Evolutionary conservation across 2,797 vertebrate species (phyloP).

Genomic region (Cephalopachus bancanus): DNA sequence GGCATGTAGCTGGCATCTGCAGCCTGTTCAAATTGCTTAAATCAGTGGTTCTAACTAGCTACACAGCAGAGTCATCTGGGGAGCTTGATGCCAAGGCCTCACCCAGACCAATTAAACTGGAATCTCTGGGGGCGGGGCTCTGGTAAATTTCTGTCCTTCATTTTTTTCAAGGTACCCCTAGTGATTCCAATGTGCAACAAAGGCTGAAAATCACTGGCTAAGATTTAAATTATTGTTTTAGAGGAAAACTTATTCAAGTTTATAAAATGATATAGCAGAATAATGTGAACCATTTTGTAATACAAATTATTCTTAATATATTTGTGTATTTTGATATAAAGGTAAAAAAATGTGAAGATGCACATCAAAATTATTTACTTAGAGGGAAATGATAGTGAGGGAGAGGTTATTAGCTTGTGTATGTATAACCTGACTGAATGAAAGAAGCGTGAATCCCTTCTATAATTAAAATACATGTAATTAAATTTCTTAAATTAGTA

Average conservation of each 20-base stretch:
- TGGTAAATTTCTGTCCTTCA: neutral
- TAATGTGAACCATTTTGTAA: slow-evolving; percentile 41
- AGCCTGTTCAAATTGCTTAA: slow-evolving; percentile 36
- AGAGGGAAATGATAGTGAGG: neutral
- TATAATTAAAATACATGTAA: slow-evolving; percentile 39
- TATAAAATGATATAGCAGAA: neutral
- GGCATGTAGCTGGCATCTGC: neutral
- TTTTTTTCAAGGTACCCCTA: neutral
- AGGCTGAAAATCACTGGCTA: neutral
- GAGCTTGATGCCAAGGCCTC: slow-evolving; percentile 50
- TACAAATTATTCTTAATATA: neutral
- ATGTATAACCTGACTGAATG: neutral
- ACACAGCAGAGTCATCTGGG: neutral
- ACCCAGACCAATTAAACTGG: slow-evolving; percentile 59
- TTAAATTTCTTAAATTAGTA: slow-evolving; percentile 30
- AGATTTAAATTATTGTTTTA: slow-evolving; percentile 21
- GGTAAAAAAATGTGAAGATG: slow-evolving; percentile 29
- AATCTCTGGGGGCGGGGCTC: neutral
- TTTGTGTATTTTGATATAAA: slow-evolving; percentile 40
- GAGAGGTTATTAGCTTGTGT: neutral
- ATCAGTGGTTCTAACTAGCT: slow-evolving; percentile 22
- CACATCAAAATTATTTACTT: slow-evolving; percentile 5
- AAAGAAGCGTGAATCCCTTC: neutral
- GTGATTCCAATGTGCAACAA: neutral
- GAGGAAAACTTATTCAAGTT: slow-evolving; percentile 25